Evolutionary conservation across 2,888 invertebrate genomes (phyloP).

Genomic region (Watsonalla cultraria): DNA sequence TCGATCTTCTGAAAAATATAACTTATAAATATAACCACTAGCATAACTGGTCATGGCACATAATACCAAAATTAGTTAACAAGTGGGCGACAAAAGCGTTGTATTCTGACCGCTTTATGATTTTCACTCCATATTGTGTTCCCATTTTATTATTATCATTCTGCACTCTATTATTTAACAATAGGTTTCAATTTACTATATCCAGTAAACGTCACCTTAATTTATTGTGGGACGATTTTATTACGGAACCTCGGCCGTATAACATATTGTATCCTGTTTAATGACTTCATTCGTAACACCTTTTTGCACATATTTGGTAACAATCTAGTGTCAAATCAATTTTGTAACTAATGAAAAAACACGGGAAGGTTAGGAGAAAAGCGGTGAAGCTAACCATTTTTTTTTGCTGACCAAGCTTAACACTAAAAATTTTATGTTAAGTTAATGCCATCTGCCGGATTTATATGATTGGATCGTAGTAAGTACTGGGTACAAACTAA

Average conservation of each 20-base stretch:
- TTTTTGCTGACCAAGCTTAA: too few species aligned
- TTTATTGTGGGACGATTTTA: constrained; percentile 19
- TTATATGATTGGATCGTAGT: too few species aligned
- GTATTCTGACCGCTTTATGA: constrained; percentile 33
- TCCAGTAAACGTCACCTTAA: constrained; percentile 22
- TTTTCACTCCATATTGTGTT: constrained; percentile 33
- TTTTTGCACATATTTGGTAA: neutral
- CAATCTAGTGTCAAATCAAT: too few species aligned
- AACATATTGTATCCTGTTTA: neutral
- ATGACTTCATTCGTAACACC: neutral
- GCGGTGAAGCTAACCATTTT: too few species aligned
- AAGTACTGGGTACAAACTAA: too few species aligned
- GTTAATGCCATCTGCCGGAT: too few species aligned
- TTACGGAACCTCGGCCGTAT: neutral
- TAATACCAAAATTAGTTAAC: constrained; percentile 20
- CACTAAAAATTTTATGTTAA: too few species aligned
- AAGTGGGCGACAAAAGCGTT: constrained; percentile 27
- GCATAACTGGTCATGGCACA: neutral
- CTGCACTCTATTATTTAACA: constrained; percentile 16
- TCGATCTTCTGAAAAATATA: too few species aligned
- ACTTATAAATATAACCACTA: neutral
- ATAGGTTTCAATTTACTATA: constrained; percentile 25
- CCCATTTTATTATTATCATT: constrained; percentile 7
- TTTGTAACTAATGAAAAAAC: too few species aligned
- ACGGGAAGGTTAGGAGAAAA: too few species aligned